Base-by-base conservation (phyloP, 1,140 invertebrate genomes). In the Drosophila neocordata region DNA sequence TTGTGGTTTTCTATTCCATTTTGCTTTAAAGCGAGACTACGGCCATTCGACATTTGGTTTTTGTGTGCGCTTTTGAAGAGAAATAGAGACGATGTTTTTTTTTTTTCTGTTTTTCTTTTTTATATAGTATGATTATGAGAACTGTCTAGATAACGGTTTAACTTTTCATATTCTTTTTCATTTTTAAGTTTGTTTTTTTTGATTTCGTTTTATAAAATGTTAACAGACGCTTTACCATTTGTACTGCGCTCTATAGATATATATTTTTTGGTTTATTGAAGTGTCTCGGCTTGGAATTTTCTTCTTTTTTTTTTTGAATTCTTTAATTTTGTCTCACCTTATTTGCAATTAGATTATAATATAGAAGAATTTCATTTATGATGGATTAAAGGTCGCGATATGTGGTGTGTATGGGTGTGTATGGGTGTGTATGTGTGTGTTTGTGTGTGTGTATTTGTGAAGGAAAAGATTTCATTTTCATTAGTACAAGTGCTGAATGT, bases 21-120 rank as follows among this genome's bases (percentile, higher is more conserved):
- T 77, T 85, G 74, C 78, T 80, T 85, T 77, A 83, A 88, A 88
- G 79, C 77, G 74, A 78, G 74, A 87, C 41, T 73, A 83, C 69
- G 66, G 79, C 83, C 71, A 77, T 69, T 83, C 74, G 79, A 83
- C 66, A 70, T 73, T 72, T 70, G 37, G 38, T 62, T 72, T 18
- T 18, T 69, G 56, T 73, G 66, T 75, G 58, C 62, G 60, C 5
- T 31, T 70, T 61, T 73, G 65, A 48, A 48, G 41, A 48, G 41
- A 48, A 48, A 20, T 11, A 48, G 41, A 48, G 41, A 48, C 15
- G 41, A 48, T 48, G 41, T 48, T 48, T 48, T 20, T 57, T 56
- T 65, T 51, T 74, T 55, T 22, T 58, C 4, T 41, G 5, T 41
- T 55, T 44, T 55, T 66, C 48, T 74, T 27, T 48, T 20, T 15